These are phyloP conservation scores for Eufriesea mexicana DNA, from an alignment of 1,140 invertebrate genomes.

Conservation along the genomic window DNA sequence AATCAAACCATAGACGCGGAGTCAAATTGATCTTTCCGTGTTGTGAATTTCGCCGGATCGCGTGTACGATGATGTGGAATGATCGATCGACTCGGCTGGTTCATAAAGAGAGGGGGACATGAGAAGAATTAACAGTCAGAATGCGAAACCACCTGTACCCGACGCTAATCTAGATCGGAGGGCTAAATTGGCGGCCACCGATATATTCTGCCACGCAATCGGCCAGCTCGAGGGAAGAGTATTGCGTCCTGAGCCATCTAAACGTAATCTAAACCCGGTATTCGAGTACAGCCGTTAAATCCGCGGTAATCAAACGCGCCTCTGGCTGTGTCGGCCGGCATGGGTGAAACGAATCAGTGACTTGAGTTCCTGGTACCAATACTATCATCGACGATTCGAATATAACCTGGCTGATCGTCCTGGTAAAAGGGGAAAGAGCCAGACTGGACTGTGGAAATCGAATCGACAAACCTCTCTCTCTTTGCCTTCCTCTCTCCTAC, in stretches of 20 bases:
- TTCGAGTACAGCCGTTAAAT: conserved; percentile 63
- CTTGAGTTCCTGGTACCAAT: conserved; percentile 53
- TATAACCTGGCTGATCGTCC: conserved; percentile 45
- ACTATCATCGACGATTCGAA: conserved; percentile 36
- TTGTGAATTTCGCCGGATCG: background rate
- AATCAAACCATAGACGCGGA: background rate
- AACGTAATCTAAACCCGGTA: conserved; percentile 57
- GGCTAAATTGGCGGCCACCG: conserved; percentile 57
- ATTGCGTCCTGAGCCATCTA: conserved; percentile 54
- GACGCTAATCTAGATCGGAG: conserved; percentile 53
- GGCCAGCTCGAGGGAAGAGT: conserved; percentile 28
- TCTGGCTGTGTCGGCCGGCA: conserved; percentile 24
- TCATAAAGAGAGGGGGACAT: background rate
- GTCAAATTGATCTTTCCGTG: background rate
- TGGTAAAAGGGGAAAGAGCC: conserved; percentile 33
- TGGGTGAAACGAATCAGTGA: conserved; percentile 59
- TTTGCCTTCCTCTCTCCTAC: background rate
- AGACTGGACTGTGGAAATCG: conserved; percentile 34
- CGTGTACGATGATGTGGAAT: background rate
- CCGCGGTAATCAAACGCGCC: conserved; percentile 69
- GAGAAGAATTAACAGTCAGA: conserved; percentile 51
- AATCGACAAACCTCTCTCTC: conserved; percentile 18
- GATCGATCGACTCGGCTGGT: conserved; percentile 10
- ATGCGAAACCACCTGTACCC: conserved; percentile 44
- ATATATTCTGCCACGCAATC: conserved; percentile 47